phyloP scores from a whole-genome alignment of 2,113 vertebrate species.

The Crotalus horridus region DNA sequence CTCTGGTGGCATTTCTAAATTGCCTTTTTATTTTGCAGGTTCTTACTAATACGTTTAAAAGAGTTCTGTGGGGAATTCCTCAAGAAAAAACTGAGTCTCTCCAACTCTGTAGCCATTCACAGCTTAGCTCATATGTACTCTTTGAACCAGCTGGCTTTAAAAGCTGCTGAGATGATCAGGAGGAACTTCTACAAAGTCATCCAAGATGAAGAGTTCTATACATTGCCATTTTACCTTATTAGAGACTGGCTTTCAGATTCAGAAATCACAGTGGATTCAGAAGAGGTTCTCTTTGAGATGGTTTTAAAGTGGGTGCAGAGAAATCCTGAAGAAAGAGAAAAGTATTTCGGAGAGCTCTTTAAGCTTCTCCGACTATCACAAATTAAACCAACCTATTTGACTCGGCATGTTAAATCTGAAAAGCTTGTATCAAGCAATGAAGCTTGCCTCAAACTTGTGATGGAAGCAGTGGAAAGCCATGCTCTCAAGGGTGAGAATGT shows the following conservation, averaged over 20 bases:
- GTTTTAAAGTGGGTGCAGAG: constrained; percentile 94
- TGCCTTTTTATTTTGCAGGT: constrained; percentile 69
- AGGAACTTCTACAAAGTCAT: constrained; percentile 97
- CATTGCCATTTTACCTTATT: constrained; percentile 91
- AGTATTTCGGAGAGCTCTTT: constrained; percentile 95
- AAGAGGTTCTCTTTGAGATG: constrained; percentile 94
- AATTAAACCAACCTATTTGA: constrained; percentile 96
- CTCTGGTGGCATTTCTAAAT: accelerated
- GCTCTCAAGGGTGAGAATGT: constrained; percentile 91
- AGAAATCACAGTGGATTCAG: constrained; percentile 93
- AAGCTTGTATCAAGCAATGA: constrained; percentile 80
- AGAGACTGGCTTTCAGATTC: constrained; percentile 94
- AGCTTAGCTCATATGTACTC: constrained; percentile 98
- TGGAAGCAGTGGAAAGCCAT: constrained; percentile 91
- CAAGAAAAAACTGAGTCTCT: constrained; percentile 96
- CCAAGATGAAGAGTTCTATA: constrained; percentile 97
- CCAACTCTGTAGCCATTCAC: constrained; percentile 95
- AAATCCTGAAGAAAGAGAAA: constrained; percentile 82
- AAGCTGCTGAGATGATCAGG: constrained; percentile 95
- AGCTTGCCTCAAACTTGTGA: constrained; percentile 84
- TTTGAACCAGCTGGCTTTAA: constrained; percentile 89
- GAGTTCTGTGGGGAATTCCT: constrained; percentile 97
- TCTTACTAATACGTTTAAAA: constrained; percentile 89
- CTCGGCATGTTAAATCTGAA: constrained; percentile 89
- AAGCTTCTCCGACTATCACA: constrained; percentile 90